Evolutionary conservation across 2,113 vertebrate species (phyloP).

Genomic region (Pao palembangensis): DNA sequence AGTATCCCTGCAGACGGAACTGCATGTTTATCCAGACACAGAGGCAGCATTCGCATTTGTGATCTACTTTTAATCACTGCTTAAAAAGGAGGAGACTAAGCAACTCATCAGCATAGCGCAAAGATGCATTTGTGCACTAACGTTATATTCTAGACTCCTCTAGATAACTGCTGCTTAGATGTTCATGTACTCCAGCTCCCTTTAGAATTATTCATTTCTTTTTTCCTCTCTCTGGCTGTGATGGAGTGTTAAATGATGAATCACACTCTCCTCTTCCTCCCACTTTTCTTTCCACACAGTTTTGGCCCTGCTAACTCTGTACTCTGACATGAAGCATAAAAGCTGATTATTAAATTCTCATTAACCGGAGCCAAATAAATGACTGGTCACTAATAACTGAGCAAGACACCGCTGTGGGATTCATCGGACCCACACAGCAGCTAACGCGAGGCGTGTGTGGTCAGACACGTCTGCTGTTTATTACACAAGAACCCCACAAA

Average conservation of each 20-base stretch:
- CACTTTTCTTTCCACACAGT: constrained; percentile 40
- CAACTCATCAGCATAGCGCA: too few relatives aligned
- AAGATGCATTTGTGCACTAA: too few relatives aligned
- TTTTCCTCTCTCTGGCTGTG: constrained; percentile 25
- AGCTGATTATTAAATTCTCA: constrained; percentile 36
- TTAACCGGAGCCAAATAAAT: constrained; percentile 48
- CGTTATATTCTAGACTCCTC: too few relatives aligned
- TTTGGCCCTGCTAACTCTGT: constrained; percentile 42
- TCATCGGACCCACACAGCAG: constrained; percentile 25
- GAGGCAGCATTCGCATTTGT: too few relatives aligned
- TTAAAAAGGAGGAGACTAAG: too few relatives aligned
- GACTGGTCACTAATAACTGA: constrained; percentile 30
- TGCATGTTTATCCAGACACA: too few relatives aligned
- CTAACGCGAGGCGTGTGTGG: constrained; percentile 1
- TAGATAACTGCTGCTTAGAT: too few relatives aligned
- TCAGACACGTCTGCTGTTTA: constrained; percentile 17
- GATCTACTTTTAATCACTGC: too few relatives aligned
- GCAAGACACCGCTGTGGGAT: constrained; percentile 24
- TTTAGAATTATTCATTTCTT: constrained; percentile 30
- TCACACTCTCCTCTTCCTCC: constrained; percentile 49
- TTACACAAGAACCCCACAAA: constrained; percentile 4
- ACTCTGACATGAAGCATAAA: constrained; percentile 45
- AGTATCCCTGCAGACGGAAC: too few relatives aligned
- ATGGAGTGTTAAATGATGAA: constrained; percentile 49
- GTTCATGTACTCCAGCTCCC: background rate